Evolutionary conservation across 2,888 invertebrate genomes (phyloP), one percentile per base, ranked within the genome.

Genomic region (Bimastos eiseni): DNA sequence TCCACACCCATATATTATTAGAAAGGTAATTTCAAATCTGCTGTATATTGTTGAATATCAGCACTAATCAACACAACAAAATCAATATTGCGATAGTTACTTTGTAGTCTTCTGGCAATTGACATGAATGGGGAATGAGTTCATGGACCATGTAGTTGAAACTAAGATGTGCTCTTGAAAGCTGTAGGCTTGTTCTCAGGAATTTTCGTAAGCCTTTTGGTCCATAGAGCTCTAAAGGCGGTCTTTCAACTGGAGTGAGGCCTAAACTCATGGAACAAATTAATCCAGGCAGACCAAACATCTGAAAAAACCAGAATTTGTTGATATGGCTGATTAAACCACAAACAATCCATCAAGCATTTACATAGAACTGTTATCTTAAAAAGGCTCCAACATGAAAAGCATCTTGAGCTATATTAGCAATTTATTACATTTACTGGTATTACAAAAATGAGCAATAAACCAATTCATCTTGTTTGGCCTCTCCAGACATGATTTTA

Each of bases 201-300:
- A 93, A 95, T 91, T 93, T 94, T 36, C 94, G 92, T 33, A 95
- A 91, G 19, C 95, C 95, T 49, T 93, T 91, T 21, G 95, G 95
- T n/a, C 95, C 95, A 93, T 94, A 95, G 11, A 95, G 93, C 90
- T 95, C 94, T 30, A 95, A 94, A 13, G 93, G 92, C 84, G 92
- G 92, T n/a, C 91, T 91, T 19, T 84, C 88, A 88, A 33, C 33
- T 24, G 83, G 33, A 19, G 93, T 91, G n/a, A 93, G 92, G 38
- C 93, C 93, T 91, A 93, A 93, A 89, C 94, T 94, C 83, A 95
- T 92, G 1, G 95, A 95, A 92, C 95, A 95, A 91, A 95, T 91
- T 17, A 95, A 92, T 21, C 95, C 95, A 11, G 95, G 95, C 49
- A 95, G 92, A 13, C 95, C 95, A 94, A 95, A 95, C 91, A 95